A percentile compares a stretch with the other conserved stretches of the same genome.
Conservation (phyloP, 92 coral and sea anemone species). For the Actinernus sp. region DNA sequence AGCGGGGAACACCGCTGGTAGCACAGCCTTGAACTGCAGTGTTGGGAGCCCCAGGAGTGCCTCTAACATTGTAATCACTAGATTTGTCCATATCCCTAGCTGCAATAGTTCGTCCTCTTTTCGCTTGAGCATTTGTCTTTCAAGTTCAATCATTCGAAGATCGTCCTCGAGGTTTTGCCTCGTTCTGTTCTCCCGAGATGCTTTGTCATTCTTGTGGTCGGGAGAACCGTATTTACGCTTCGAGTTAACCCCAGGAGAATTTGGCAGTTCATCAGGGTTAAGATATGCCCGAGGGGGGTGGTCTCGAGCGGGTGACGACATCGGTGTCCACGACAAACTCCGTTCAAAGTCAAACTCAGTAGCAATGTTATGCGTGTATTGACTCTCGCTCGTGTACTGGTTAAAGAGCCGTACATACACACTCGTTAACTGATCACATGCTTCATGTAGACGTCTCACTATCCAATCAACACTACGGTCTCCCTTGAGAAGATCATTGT, state of each 20-base stretch:
- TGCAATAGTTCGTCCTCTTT: conserved; percentile 94
- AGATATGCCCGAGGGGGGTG: conserved; percentile 34
- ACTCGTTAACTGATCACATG: conserved; percentile 95
- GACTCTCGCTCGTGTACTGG: conserved; percentile 81
- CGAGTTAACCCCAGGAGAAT: conserved; percentile 52
- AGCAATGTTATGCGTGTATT: conserved; percentile 21
- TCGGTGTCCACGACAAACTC: conserved; percentile 83
- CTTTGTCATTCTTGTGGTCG: conserved; percentile 65
- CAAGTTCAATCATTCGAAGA: conserved; percentile 81
- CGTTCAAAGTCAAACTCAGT: conserved; percentile 78
- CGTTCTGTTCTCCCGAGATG: conserved; percentile 58
- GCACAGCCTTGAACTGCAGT: conserved; percentile 97
- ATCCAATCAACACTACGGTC: conserved; percentile 97
- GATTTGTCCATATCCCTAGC: conserved; percentile 91
- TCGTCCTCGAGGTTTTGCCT: conserved; percentile 80
- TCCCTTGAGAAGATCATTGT: conserved; percentile 86
- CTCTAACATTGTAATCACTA: conserved; percentile 93
- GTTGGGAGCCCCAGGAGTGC: conserved; percentile 93
- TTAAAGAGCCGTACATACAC: conserved; percentile 92
- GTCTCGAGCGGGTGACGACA: conserved; percentile 92
- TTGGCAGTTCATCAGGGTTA: conserved; percentile 62
- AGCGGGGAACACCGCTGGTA: conserved; percentile 99
- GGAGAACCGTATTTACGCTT: conserved; percentile 69
- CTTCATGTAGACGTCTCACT: conserved; percentile 93
- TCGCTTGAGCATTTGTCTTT: conserved; percentile 79